A percentile compares a stretch with the other conserved stretches of the same genome.
Conservation (phyloP, 2,888 invertebrate genomes). For the Fragum whitleyi region DNA sequence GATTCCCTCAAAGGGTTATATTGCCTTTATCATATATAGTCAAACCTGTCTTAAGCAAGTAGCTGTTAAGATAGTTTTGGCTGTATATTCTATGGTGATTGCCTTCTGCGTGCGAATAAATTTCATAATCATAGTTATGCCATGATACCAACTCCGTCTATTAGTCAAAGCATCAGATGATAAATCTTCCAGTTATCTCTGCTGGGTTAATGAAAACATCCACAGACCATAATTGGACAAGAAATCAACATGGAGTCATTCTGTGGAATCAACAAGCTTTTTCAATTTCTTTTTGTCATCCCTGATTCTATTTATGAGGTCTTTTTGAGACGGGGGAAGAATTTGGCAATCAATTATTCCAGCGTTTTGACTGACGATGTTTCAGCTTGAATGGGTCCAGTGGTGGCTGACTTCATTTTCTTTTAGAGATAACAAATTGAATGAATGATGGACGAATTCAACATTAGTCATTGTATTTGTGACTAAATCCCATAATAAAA, state of each 20-base stretch:
- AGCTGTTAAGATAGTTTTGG: too few species aligned
- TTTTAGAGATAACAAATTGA: too few species aligned
- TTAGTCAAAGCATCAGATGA: too few species aligned
- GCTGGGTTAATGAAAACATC: constrained; percentile 17
- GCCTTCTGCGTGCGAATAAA: too few species aligned
- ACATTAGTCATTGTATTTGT: too few species aligned
- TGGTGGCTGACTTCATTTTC: not conserved
- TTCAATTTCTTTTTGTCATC: constrained; percentile 18
- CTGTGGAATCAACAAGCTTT: constrained; percentile 20
- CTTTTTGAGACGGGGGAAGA: not conserved
- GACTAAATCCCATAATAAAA: too few species aligned
- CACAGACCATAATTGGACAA: not conserved
- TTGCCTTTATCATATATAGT: too few species aligned
- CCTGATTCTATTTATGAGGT: constrained; percentile 21
- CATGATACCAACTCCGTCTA: too few species aligned
- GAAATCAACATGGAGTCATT: constrained; percentile 18
- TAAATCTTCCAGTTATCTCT: not conserved
- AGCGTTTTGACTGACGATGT: not conserved
- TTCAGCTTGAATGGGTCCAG: not conserved
- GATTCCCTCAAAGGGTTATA: not conserved
- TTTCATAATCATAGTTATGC: too few species aligned
- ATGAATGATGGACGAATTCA: too few species aligned
- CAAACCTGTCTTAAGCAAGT: too few species aligned
- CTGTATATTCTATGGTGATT: too few species aligned
- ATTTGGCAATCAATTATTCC: constrained; percentile 17